phyloP scores from a whole-genome alignment of 2,113 vertebrate species.

The Abramis brama region DNA sequence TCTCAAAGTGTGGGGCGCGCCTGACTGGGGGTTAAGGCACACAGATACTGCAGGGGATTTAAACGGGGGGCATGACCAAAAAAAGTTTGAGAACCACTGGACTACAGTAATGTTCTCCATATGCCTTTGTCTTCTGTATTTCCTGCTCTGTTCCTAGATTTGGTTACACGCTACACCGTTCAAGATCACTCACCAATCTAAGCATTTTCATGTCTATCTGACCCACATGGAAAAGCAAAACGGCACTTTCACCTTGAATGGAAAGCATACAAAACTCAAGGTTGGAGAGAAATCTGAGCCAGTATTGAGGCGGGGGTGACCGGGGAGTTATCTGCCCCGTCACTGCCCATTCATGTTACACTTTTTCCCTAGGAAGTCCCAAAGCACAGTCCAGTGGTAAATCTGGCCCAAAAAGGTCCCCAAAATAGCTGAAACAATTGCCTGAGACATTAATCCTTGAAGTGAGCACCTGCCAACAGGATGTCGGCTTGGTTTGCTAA shows the following conservation, averaged over 20 bases:
- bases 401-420: constrained; percentile 62
- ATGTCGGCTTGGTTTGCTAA: constrained; percentile 65
- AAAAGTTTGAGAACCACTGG: too few relatives aligned
- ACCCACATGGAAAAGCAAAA: constrained; percentile 60
- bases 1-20: too few relatives aligned
- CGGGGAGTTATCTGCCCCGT: constrained; percentile 46
- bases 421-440: constrained; percentile 67
- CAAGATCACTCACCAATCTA: neutral
- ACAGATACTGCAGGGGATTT: too few relatives aligned
- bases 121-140: neutral
- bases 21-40: too few relatives aligned
- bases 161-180: neutral
- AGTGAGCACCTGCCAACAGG: constrained; percentile 66
- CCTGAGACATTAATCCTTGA: constrained; percentile 58
- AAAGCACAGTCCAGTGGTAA: constrained; percentile 57
- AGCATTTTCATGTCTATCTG: neutral
- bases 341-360: constrained; percentile 64
- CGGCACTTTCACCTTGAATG: constrained; percentile 57
- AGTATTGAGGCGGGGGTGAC: neutral
- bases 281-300: constrained; percentile 31
- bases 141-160: neutral
- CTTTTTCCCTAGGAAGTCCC: constrained; percentile 57
- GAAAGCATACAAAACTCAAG: constrained; percentile 40
- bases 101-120: constrained; percentile 12
- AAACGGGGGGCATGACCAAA: too few relatives aligned